These are phyloP conservation scores for Penaeus indicus DNA, from an alignment of 1,140 invertebrate genomes.

Conservation along the genomic window DNA sequence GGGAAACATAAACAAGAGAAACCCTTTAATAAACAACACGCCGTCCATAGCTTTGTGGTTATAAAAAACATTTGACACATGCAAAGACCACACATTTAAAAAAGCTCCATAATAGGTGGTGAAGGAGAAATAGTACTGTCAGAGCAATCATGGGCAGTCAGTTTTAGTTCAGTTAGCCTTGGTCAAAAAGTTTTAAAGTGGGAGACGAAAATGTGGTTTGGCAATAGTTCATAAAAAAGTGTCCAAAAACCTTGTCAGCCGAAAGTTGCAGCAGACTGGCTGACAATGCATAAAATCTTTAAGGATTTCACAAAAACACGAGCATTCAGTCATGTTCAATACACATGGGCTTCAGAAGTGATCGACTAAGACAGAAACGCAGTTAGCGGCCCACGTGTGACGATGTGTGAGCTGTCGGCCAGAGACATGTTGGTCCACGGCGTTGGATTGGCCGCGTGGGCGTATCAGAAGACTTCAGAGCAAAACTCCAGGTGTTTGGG, in stretches of 20 bases:
- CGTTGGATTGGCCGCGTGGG: slow-evolving; percentile 81
- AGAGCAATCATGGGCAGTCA: slow-evolving; percentile 20
- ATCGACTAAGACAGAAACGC: slow-evolving; percentile 89
- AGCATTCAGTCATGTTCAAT: background rate
- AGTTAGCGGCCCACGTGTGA: slow-evolving; percentile 77
- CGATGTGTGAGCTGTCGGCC: slow-evolving; percentile 70
- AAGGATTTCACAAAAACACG: slow-evolving; percentile 12
- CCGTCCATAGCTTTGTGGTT: background rate
- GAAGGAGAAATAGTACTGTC: slow-evolving; percentile 32
- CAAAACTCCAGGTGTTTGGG: slow-evolving; percentile 74
- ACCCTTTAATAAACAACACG: background rate
- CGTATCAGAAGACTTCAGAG: slow-evolving; percentile 84
- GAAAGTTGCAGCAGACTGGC: slow-evolving; percentile 16
- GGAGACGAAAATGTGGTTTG: slow-evolving; percentile 15
- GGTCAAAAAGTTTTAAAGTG: slow-evolving; percentile 18
- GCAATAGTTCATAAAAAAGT: slow-evolving; percentile 30
- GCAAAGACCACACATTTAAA: slow-evolving; percentile 17
- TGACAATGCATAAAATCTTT: background rate
- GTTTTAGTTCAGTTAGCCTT: too few species aligned
- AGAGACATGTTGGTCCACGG: slow-evolving; percentile 78
- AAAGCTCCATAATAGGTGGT: slow-evolving; percentile 43
- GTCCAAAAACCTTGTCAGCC: background rate
- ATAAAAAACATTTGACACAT: slow-evolving; percentile 18
- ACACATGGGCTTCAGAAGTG: slow-evolving; percentile 78
- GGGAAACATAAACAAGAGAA: background rate